These are phyloP conservation scores for Metellina segmentata DNA, from an alignment of 2,888 invertebrate genomes.

Conservation along the genomic window DNA sequence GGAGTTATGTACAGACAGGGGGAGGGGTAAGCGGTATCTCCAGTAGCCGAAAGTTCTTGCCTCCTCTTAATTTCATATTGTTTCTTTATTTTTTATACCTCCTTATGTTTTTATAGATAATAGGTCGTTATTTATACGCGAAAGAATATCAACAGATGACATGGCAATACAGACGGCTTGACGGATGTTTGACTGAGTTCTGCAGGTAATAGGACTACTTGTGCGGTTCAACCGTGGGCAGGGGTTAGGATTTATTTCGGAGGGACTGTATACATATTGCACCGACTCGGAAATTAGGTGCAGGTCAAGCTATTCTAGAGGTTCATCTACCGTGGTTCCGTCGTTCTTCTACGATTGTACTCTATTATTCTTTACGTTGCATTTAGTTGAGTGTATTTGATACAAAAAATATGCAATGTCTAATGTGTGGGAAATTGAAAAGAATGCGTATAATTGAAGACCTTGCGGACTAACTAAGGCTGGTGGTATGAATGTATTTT, in stretches of 20 bases:
- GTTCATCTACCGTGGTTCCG: no score
- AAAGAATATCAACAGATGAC: slow-evolving; percentile 66
- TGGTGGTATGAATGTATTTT: no score
- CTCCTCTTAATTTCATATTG: slow-evolving; percentile 34
- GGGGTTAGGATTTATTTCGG: not conserved
- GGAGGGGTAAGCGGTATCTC: slow-evolving; percentile 16
- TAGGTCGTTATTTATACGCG: slow-evolving; percentile 72
- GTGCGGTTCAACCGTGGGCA: slow-evolving; percentile 66
- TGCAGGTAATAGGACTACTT: slow-evolving; percentile 46
- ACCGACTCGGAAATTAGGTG: no score
- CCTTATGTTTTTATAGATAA: slow-evolving; percentile 60
- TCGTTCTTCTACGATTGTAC: no score
- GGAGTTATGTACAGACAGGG: slow-evolving; percentile 11
- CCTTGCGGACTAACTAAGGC: no score
- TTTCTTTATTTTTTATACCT: slow-evolving; percentile 12
- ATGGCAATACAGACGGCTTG: slow-evolving; percentile 60
- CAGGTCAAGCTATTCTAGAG: no score
- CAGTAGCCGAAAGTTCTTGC: slow-evolving; percentile 20
- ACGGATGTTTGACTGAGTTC: slow-evolving; percentile 62
- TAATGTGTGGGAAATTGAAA: no score
- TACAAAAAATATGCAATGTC: no score
- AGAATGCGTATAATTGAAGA: no score
- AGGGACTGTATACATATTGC: no score
- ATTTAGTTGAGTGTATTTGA: no score
- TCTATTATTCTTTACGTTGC: no score